Evolutionary conservation across 1,140 invertebrate genomes (phyloP), one percentile per base, ranked within the genome.

Genomic region (Drosophila bocki): DNA sequence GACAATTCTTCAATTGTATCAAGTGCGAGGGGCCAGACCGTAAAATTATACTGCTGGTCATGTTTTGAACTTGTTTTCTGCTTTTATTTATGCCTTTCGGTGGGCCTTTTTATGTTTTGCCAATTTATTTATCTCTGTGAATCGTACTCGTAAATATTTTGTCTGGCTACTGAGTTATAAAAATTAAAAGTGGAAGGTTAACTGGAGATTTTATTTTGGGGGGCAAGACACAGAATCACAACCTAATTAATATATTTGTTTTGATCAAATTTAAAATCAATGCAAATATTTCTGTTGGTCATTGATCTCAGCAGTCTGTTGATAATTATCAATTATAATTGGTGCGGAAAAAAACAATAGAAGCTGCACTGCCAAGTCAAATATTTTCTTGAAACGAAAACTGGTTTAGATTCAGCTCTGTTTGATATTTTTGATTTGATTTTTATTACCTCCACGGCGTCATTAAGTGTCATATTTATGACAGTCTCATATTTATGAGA

Each of bases 1-100:
- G 82, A 86, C 78, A 86, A 81, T 82, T 84, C 58, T 88, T 85
- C 78, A 88, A 88, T 90, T 88, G 85, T 88, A 78, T 78, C 80
- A 75, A 70, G 53, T 75, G 48, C 50, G 42, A 60, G 39, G 50
- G 63, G 63, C 53, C 68, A 41, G 50, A 48, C 57, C 54, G 60
- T 80, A 77, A 88, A 80, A 84, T 81, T 84, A 84, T 84, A 90
- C 63, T 80, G 80, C 80, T 84, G 37, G 63, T 86, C 75, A 87
- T 88, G 85, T 67, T 78, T 68, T 56, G 48, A 47, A 48, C 69
- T 80, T 54, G 65, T 80, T 80, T 63, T 45, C n/a, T 12, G 17
- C 53, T 15, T 37, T 71, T 71, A 68, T 71, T 71, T 59, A 68
- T 72, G 67, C n/a, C 57, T 71, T 57, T 45, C n/a, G 33, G 62